These are phyloP conservation scores for Rhea americana DNA, from an alignment of 2,113 vertebrate genomes.

Conservation along the genomic window DNA sequence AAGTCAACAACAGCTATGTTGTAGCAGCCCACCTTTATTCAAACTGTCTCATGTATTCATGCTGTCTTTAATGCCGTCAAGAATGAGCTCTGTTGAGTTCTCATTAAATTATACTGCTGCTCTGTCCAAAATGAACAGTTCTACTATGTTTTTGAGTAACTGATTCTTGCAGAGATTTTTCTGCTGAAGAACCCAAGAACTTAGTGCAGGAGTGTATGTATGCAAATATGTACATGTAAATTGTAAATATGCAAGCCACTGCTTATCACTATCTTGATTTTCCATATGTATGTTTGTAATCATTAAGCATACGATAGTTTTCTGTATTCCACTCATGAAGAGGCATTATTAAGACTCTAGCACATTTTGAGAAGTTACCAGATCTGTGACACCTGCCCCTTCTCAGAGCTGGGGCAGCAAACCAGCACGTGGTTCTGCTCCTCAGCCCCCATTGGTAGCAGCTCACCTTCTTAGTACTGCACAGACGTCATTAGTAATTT, in stretches of 20 bases:
- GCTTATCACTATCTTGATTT: background rate
- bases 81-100: accelerated
- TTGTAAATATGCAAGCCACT: background rate
- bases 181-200: background rate
- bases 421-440: accelerated
- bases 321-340: background rate
- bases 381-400: background rate
- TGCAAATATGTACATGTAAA: background rate
- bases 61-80: background rate
- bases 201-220: background rate
- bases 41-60: background rate
- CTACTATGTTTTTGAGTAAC: background rate
- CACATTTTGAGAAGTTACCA: background rate
- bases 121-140: background rate
- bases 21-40: background rate
- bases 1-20: background rate
- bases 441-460: background rate
- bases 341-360: background rate
- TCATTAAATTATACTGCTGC: background rate
- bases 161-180: background rate
- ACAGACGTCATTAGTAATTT: background rate
- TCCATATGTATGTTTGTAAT: background rate
- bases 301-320: background rate
- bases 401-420: background rate
- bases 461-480: background rate